These are phyloP conservation scores for Pristionchus maxplancki DNA, from an alignment of 2,888 invertebrate species.

Conservation along the genomic window DNA sequence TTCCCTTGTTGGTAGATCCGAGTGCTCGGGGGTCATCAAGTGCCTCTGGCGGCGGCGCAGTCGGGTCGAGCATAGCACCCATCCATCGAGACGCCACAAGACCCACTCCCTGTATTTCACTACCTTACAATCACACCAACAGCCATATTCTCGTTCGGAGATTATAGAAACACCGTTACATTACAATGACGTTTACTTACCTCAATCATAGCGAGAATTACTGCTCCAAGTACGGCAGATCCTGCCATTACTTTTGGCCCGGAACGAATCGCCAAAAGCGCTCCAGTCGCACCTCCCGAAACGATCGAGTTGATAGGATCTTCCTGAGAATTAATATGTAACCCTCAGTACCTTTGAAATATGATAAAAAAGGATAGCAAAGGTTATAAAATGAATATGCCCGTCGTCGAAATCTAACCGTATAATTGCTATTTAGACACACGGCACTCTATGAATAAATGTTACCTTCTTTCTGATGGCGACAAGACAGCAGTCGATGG, in stretches of 20 bases:
- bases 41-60: slow-evolving; percentile 63
- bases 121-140: no score
- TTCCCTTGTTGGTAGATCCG: slow-evolving; percentile 29
- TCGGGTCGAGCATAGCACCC: slow-evolving; percentile 70
- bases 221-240: slow-evolving; percentile 95
- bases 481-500: slow-evolving; percentile 92
- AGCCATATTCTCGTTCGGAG: no score
- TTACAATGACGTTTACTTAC: no score
- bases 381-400: no score
- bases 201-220: slow-evolving; percentile 94
- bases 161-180: no score
- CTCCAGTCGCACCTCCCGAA: slow-evolving; percentile 93
- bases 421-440: no score
- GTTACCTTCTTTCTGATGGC: slow-evolving; percentile 88
- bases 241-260: slow-evolving; percentile 84
- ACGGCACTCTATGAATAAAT: not conserved
- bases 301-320: slow-evolving; percentile 89
- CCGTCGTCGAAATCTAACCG: no score
- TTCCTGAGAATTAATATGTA: slow-evolving; percentile 81
- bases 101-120: slow-evolving; percentile 92
- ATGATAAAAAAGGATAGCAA: no score
- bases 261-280: slow-evolving; percentile 93
- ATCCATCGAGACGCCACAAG: slow-evolving; percentile 91
- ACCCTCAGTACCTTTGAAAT: no score
- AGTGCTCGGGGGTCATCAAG: slow-evolving; percentile 65